Conservation (phyloP, 2,113 vertebrate genomes). For the Hystrix brachyura region DNA sequence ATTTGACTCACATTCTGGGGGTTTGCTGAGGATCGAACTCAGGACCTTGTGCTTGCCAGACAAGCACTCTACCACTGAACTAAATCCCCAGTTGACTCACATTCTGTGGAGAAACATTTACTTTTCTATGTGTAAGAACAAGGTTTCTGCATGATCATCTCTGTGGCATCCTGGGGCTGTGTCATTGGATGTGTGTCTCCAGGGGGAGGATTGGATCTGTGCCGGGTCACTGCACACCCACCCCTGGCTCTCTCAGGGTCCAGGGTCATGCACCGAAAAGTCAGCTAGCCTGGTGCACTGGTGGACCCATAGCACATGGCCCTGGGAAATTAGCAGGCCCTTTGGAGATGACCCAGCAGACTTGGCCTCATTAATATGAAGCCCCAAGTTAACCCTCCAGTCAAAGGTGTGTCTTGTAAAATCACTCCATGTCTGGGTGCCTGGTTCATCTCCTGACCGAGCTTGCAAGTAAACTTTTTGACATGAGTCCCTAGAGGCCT, state of each 20-base stretch:
- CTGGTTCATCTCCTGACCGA: background rate
- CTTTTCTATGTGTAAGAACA: background rate
- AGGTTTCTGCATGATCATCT: background rate
- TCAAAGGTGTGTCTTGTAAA: background rate
- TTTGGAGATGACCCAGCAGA: background rate
- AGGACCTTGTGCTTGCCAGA: no score
- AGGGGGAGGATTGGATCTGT: fast-evolving
- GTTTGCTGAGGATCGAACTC: no score
- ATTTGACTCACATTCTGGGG: fast-evolving
- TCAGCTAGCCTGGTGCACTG: fast-evolving
- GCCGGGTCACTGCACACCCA: fast-evolving
- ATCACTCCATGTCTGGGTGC: background rate
- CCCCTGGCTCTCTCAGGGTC: background rate
- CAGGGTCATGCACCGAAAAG: no score
- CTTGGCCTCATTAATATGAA: background rate
- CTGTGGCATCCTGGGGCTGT: background rate
- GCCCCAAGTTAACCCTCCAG: background rate
- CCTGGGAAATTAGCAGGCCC: background rate
- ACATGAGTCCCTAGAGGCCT: background rate
- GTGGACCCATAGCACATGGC: fast-evolving
- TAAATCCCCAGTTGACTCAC: no score
- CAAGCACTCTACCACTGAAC: no score
- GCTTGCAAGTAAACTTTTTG: constrained; percentile 1
- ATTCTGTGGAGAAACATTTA: fast-evolving
- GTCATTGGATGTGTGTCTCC: background rate